A percentile compares a stretch with the other conserved stretches of the same genome.
Conservation (phyloP, 2,888 invertebrate genomes). For the Gymnosoma rotundatum region DNA sequence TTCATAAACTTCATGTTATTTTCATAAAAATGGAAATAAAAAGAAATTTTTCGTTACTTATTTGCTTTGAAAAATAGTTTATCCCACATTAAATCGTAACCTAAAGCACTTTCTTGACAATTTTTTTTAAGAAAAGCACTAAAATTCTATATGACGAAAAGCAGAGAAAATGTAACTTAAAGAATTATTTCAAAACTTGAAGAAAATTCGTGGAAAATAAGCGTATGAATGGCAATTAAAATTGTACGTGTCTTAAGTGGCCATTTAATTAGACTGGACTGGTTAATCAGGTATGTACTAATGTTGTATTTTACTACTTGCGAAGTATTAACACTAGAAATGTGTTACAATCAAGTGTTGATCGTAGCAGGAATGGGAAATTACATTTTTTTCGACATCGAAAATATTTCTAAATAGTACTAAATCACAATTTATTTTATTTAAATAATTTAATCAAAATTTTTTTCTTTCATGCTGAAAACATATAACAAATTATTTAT, state of each 20-base stretch:
- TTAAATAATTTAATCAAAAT: too few relatives aligned
- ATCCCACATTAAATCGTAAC: too few relatives aligned
- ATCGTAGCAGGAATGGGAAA: conserved; percentile 39
- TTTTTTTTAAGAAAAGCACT: too few relatives aligned
- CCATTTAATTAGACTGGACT: conserved; percentile 44
- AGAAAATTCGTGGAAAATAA: conserved; percentile 27
- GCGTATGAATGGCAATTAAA: conserved; percentile 32
- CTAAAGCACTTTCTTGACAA: too few relatives aligned
- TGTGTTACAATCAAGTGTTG: conserved; percentile 15
- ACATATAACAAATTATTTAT: too few relatives aligned
- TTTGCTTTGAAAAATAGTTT: too few relatives aligned
- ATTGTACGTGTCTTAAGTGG: conserved; percentile 26
- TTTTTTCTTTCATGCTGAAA: too few relatives aligned
- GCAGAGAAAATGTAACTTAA: background rate
- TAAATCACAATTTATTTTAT: too few relatives aligned
- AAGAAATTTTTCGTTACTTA: too few relatives aligned
- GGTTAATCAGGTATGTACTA: conserved; percentile 45
- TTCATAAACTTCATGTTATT: too few relatives aligned
- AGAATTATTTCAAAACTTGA: conserved; percentile 11
- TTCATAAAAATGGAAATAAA: too few relatives aligned
- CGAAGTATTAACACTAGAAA: background rate
- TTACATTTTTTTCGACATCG: background rate
- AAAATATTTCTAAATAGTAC: too few relatives aligned
- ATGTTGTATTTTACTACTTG: conserved; percentile 22
- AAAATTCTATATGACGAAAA: background rate